Base-by-base conservation (phyloP, 2,113 vertebrate genomes). In the Phoxinus phoxinus region DNA sequence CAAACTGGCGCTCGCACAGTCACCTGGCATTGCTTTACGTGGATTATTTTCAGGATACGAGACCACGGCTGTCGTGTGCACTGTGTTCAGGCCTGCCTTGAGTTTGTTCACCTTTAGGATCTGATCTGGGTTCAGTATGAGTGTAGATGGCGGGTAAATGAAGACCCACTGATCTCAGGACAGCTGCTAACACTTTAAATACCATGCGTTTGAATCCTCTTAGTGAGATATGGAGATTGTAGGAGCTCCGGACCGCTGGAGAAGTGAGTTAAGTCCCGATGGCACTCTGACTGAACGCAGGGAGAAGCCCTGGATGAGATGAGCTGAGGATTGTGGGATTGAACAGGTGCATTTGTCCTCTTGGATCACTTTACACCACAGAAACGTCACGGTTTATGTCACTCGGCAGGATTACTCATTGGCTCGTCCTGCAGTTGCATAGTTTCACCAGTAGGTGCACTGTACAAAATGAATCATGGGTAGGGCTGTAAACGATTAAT, bases 311-410 rank as follows among this genome's bases (percentile, higher is more conserved):
- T 23, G 78, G 25, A 46, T 72, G 30, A 80, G 76, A 80, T 61
- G 65, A 58, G 48, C 27, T 21, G 32, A n/a, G 44, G 79, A 69
- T 81, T 81, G 79, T 81, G 61, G 79, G 79, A 81, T 81, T 81
- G 44, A 41, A 61, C 19, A 0, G 25, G 3, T 37, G 51, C 4
- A 7, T 59, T 63, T 48, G 2, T 48, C 5, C 58, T 15, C 35
- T 61, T 35, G 11, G 35, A 30, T 48, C 25, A 65, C 37, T 27
- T 78, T 44, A 44, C 10, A 23, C 32, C 71, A 17, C 23, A 46
- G n/a, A n/a, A 7, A n/a, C 23, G 0, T 27, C 12, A 25, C 12
- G 19, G 12, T 17, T 46, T 75, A 9, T 37, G 32, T 21, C 23
- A 25, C 41, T 73, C 2, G 1, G 27, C 25, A 1, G n/a, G n/a